Conservation (phyloP, 2,113 vertebrate genomes). For the Pimephales promelas region DNA sequence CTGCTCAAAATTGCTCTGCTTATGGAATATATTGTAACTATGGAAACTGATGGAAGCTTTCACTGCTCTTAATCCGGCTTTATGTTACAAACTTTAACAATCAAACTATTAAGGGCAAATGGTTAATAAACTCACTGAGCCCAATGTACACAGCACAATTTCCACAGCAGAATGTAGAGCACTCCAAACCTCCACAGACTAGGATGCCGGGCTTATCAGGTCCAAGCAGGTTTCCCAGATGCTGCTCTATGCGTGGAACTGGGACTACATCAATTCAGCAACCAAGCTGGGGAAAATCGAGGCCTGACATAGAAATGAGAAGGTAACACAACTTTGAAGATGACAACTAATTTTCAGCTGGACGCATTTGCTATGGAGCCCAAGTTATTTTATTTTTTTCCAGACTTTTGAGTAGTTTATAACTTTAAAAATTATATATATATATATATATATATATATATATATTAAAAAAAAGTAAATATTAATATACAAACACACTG, state of each 20-base stretch:
- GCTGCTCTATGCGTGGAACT: constrained; percentile 63
- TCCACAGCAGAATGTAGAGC: constrained; percentile 52
- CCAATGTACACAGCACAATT: constrained; percentile 17
- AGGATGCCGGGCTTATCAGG: constrained; percentile 71
- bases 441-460: no score
- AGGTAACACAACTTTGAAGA: constrained; percentile 50
- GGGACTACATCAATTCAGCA: constrained; percentile 69
- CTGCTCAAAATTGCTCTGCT: no score
- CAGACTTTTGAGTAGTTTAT: neutral
- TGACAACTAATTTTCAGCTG: constrained; percentile 13
- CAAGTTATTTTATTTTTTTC: no score
- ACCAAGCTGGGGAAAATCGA: constrained; percentile 64
- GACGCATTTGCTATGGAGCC: neutral
- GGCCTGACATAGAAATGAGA: constrained; percentile 67
- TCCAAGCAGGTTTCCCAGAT: constrained; percentile 70
- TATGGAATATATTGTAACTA: no score
- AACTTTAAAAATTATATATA: no score
- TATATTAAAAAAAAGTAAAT: no score
- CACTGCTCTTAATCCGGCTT: neutral
- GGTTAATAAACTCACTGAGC: constrained; percentile 28
- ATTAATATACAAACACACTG: no score
- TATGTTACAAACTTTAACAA: constrained; percentile 10
- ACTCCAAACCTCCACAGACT: constrained; percentile 57
- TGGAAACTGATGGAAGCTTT: no score
- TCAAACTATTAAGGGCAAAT: constrained; percentile 30